Conservation (phyloP, 2,797 vertebrate genomes). For the Phalloptychus januarius region DNA sequence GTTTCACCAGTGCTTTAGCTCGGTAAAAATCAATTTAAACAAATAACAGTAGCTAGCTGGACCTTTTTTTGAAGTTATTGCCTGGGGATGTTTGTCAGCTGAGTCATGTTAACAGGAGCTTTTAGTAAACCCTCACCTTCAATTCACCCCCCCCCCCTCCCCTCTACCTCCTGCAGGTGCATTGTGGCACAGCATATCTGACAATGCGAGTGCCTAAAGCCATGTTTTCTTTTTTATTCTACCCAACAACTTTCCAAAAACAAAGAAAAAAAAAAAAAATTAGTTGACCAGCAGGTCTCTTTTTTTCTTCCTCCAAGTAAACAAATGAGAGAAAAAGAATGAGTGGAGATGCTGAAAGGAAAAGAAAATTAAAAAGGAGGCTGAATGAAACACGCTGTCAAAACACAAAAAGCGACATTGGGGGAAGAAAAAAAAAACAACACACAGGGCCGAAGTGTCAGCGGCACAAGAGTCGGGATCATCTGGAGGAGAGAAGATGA, state of each 20-base stretch:
- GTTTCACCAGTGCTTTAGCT: slow-evolving; percentile 29
- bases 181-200: slow-evolving; percentile 14
- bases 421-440: no score
- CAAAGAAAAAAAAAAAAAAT: background rate
- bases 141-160: slow-evolving; percentile 33
- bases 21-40: slow-evolving; percentile 31
- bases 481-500: slow-evolving; percentile 67
- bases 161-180: slow-evolving; percentile 34
- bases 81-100: slow-evolving; percentile 62
- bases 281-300: background rate
- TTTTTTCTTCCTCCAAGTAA: background rate
- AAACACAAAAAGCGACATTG: background rate
- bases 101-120: slow-evolving; percentile 59
- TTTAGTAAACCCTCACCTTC: slow-evolving; percentile 54
- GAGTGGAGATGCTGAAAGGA: background rate
- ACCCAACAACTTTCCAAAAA: slow-evolving; percentile 2
- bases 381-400: background rate
- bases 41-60: slow-evolving; percentile 40
- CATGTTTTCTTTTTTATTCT: background rate
- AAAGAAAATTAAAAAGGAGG: background rate
- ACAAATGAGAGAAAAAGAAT: background rate
- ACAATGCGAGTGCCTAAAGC: slow-evolving; percentile 15
- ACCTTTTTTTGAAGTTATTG: slow-evolving; percentile 36
- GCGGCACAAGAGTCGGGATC: slow-evolving; percentile 32
- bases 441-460: slow-evolving; percentile 27